These are phyloP conservation scores for Ceyx melanurus DNA, from an alignment of 2,113 vertebrate species.

Conservation along the genomic window DNA sequence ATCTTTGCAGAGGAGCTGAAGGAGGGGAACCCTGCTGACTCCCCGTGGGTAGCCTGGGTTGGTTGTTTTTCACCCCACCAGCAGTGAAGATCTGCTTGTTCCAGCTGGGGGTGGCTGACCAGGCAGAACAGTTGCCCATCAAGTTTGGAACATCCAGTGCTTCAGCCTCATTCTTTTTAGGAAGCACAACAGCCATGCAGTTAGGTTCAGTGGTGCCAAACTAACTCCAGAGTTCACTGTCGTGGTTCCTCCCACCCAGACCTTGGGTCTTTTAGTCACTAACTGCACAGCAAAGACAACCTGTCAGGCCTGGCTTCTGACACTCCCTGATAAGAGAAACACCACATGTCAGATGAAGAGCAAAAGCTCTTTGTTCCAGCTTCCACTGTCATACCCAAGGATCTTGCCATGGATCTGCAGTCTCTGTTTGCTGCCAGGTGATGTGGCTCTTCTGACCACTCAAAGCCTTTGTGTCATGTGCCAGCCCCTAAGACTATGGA, in stretches of 20 bases:
- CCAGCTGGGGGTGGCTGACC: neutral
- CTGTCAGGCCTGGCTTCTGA: neutral
- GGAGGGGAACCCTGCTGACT: neutral
- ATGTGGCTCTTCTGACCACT: neutral
- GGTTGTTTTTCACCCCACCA: neutral
- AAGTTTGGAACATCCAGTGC: neutral
- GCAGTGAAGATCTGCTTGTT: neutral
- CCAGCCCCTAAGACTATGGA: neutral
- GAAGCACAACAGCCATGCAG: neutral
- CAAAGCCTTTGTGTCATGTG: neutral
- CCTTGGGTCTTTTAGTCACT: neutral
- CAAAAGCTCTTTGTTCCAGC: neutral
- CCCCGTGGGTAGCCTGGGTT: accelerated
- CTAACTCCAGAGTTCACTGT: neutral
- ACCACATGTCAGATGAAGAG: neutral
- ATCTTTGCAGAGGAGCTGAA: neutral
- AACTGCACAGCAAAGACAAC: neutral
- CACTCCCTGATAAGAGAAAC: neutral
- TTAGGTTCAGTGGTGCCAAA: neutral
- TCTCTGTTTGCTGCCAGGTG: neutral
- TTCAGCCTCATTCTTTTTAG: neutral
- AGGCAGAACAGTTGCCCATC: neutral
- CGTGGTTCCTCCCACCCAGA: neutral
- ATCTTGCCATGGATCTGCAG: neutral
- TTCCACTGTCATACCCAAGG: neutral